Conservation (phyloP, 2,888 invertebrate species). For the Cheilosia vernalis region DNA sequence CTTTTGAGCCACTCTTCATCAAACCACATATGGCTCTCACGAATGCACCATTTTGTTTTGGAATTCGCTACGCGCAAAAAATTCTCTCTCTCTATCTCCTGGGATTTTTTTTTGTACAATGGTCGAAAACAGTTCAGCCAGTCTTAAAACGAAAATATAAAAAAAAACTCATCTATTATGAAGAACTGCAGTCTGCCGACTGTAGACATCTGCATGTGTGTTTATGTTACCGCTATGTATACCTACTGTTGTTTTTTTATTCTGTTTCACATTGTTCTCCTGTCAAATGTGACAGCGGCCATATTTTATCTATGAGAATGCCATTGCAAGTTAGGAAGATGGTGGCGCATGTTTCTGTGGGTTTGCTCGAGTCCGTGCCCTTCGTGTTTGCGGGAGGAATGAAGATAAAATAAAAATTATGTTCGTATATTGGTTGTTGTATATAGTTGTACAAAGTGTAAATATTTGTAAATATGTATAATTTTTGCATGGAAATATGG, state of each 20-base stretch:
- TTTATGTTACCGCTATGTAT: conserved; percentile 49
- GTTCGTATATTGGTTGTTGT: conserved; percentile 66
- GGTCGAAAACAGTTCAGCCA: conserved; percentile 33
- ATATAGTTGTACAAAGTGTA: conserved; percentile 26
- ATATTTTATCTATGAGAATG: conserved; percentile 46
- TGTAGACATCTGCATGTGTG: conserved; percentile 66
- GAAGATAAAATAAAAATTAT: conserved; percentile 42
- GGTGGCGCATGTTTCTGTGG: conserved; percentile 58
- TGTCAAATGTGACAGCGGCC: conserved; percentile 57
- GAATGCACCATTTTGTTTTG: conserved; percentile 66
- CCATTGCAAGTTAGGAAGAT: conserved; percentile 59
- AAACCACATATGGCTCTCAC: conserved; percentile 65
- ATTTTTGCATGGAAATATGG: conserved; percentile 44
- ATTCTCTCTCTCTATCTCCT: conserved; percentile 29
- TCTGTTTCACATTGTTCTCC: conserved; percentile 41
- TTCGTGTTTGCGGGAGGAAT: conserved; percentile 58
- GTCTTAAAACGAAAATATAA: conserved; percentile 30
- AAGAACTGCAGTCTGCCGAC: conserved; percentile 28
- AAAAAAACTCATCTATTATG: conserved; percentile 52
- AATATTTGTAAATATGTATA: conserved; percentile 39
- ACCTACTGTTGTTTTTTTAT: conserved; percentile 13
- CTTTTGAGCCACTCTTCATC: conserved; percentile 65
- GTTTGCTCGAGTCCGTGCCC: conserved; percentile 52
- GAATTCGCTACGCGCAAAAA: conserved; percentile 50
- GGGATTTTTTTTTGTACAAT: conserved; percentile 36